These are phyloP conservation scores for Penaeus vannamei DNA, from an alignment of 1,140 invertebrate species.

Conservation along the genomic window DNA sequence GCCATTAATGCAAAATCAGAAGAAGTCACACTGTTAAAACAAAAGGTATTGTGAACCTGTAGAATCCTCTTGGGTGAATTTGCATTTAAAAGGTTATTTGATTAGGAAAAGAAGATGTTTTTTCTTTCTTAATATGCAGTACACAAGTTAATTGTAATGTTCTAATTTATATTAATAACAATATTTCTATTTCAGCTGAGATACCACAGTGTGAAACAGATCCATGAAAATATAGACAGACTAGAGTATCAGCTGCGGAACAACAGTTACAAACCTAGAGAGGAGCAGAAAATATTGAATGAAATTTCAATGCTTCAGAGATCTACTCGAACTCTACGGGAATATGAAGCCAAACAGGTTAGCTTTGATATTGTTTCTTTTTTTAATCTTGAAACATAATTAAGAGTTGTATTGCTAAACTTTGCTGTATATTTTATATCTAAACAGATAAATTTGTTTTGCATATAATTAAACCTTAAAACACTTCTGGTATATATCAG, in stretches of 20 bases:
- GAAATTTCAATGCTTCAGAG: conserved; percentile 60
- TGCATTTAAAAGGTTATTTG: too few relatives aligned
- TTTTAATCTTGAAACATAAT: neutral
- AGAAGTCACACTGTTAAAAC: conserved; percentile 58
- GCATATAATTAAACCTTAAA: too few relatives aligned
- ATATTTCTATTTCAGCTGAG: conserved; percentile 39
- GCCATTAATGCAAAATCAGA: conserved; percentile 57
- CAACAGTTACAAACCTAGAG: conserved; percentile 59
- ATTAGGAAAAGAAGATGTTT: too few relatives aligned
- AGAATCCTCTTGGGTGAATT: too few relatives aligned
- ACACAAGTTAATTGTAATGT: neutral
- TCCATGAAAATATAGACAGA: conserved; percentile 59
- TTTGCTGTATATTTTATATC: too few relatives aligned
- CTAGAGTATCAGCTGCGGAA: conserved; percentile 59
- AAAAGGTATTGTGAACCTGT: conserved; percentile 36
- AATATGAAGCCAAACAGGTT: conserved; percentile 62
- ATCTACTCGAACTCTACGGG: conserved; percentile 45
- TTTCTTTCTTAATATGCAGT: too few relatives aligned
- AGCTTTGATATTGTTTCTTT: neutral
- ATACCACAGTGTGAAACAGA: conserved; percentile 59
- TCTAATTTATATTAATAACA: neutral
- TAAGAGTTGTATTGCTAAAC: neutral
- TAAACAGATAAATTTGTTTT: too few relatives aligned
- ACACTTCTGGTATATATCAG: too few relatives aligned
- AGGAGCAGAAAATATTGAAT: conserved; percentile 63